phyloP scores from a whole-genome alignment of 1,140 invertebrate species.

The Sipha flava region DNA sequence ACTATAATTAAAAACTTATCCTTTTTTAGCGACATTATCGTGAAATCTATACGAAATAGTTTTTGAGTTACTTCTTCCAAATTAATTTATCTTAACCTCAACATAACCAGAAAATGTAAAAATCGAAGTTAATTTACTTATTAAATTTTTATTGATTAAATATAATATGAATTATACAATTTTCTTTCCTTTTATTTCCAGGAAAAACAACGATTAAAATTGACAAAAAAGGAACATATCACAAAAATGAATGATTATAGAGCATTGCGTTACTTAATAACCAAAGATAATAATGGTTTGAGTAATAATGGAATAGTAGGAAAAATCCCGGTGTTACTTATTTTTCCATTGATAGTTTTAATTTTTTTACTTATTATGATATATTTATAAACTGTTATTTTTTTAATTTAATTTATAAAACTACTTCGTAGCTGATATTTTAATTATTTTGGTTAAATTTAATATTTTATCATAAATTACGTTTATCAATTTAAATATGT shows the following conservation, averaged over 20 bases:
- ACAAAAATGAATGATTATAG: background rate
- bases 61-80: no score
- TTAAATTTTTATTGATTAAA: no score
- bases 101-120: background rate
- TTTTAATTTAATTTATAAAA: background rate
- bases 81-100: no score
- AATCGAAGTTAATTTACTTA: background rate
- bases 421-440: no score
- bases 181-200: background rate
- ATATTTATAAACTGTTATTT: background rate
- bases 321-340: background rate
- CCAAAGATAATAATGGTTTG: background rate
- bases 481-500: no score
- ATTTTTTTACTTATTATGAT: conserved; percentile 22
- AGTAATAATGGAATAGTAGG: background rate
- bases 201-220: background rate
- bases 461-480: background rate
- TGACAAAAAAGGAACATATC: background rate
- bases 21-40: no score
- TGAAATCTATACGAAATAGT: no score
- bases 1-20: no score
- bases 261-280: background rate
- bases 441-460: background rate
- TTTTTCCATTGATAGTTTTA: background rate
- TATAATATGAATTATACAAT: background rate